Conservation (phyloP, 2,113 vertebrate species). For the Mystacornis crossleyi region DNA sequence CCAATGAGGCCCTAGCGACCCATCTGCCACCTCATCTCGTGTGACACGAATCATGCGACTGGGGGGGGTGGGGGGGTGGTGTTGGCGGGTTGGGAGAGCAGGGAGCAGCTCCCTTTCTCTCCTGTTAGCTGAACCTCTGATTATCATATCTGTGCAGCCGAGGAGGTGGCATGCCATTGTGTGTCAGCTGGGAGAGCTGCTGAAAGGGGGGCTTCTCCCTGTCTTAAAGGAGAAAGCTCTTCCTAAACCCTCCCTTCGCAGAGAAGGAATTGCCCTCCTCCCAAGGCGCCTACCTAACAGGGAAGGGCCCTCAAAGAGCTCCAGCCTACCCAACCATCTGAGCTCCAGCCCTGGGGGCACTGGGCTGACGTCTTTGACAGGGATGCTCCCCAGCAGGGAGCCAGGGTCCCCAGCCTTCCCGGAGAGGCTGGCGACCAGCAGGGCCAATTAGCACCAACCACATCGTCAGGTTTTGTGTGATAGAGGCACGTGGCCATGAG, state of each 20-base stretch:
- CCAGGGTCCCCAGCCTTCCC: neutral
- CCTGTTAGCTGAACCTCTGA: slow-evolving; percentile 52
- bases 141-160: slow-evolving; percentile 55
- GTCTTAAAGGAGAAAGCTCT: slow-evolving; percentile 43
- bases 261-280: neutral
- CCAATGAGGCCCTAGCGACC: neutral
- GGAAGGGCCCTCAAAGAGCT: neutral
- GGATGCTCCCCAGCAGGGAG: neutral
- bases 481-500: neutral
- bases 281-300: neutral
- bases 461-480: neutral
- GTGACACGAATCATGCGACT: neutral
- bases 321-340: neutral
- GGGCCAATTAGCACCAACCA: neutral
- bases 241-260: neutral
- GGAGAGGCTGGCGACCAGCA: neutral
- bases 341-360: neutral
- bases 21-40: slow-evolving; percentile 50
- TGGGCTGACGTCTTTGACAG: neutral
- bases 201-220: slow-evolving; percentile 36
- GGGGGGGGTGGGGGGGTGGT: neutral
- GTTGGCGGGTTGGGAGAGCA: neutral
- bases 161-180: slow-evolving; percentile 56
- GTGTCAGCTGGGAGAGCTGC: slow-evolving; percentile 20
- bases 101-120: slow-evolving; percentile 36